Conservation (phyloP, 1,140 invertebrate species). For the Drosophila azteca region DNA sequence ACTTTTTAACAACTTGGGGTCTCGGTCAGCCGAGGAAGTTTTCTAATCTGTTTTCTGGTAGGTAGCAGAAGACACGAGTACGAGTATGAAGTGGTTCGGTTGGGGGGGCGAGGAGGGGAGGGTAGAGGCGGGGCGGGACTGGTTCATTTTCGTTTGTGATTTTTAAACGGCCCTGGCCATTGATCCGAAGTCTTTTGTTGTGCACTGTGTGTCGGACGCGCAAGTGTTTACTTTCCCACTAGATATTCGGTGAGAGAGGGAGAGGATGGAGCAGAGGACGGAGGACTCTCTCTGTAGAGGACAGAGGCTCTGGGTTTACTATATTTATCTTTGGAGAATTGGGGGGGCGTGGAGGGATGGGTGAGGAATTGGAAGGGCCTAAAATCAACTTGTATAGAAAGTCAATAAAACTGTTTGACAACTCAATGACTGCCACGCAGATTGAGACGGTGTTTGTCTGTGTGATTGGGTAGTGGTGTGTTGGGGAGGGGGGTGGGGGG, state of each 20-base stretch:
- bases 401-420: conserved; percentile 74
- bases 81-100: too few species aligned
- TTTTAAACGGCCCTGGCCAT: conserved; percentile 42
- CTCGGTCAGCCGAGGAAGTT: conserved; percentile 54
- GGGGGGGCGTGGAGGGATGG: background rate
- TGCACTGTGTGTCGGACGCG: conserved; percentile 6
- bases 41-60: conserved; percentile 56
- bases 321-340: conserved; percentile 44
- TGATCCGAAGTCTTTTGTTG: conserved; percentile 33
- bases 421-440: conserved; percentile 45
- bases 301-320: too few species aligned
- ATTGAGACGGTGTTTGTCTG: conserved; percentile 13
- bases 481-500: background rate
- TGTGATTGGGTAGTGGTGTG: background rate
- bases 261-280: conserved; percentile 5
- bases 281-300: background rate
- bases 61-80: background rate
- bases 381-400: conserved; percentile 61
- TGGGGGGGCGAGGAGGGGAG: too few species aligned
- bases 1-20: conserved; percentile 54
- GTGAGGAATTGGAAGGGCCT: background rate
- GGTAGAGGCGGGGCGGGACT: background rate
- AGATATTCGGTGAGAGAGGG: conserved; percentile 3
- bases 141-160: conserved; percentile 41
- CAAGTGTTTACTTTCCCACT: conserved; percentile 66